Base-by-base conservation (phyloP, 2,888 invertebrate genomes). In the Idaea dimidiata region DNA sequence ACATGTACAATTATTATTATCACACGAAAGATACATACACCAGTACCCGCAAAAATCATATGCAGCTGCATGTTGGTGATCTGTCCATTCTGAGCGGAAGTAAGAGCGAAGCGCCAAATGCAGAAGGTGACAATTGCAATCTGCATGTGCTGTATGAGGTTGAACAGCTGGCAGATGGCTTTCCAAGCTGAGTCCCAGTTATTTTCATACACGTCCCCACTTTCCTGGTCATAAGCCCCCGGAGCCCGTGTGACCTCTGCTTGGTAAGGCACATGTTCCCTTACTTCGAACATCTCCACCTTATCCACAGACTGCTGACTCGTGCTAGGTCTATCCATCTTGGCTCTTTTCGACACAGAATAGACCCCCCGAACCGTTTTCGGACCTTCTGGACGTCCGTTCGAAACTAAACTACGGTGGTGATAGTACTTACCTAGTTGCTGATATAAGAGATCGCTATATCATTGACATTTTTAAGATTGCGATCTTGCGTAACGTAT, bases 201-300 rank as follows among this genome's bases (percentile, higher is more conserved):
- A 1, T 81, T 80, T 57, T 70, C 73, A 62, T 88, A 87, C 8
- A 74, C 65, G 0, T 81, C 81, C 0, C 84, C 88, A 66, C 91
- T 91, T 56, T 92, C 92, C 63, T 87, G 88, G 62, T 92, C 92
- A 59, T 91, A 91, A 0, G 83, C 77, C 0, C 77, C 82, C 0
- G 92, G 91, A 0, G 90, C 89, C 57, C 87, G 71, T 0, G 91
- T 91, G 57, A 91, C 67, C 63, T 91, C 91, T 0, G 89, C 89
- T 64, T 90, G 90, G 67, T 92, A 91, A 3, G 92, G 92, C 7
- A 92, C 88, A 66, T 92, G 92, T 64, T 92, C 92, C 54, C 91
- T 77, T 1, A 92, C 91, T 72, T 92, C 91, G 66, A 82, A 91
- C 76, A 91, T 84, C 69, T 92, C 92, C 69, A 92, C 78, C 70